Conservation (phyloP, 1,140 invertebrate genomes). For the Hestina assimilis region DNA sequence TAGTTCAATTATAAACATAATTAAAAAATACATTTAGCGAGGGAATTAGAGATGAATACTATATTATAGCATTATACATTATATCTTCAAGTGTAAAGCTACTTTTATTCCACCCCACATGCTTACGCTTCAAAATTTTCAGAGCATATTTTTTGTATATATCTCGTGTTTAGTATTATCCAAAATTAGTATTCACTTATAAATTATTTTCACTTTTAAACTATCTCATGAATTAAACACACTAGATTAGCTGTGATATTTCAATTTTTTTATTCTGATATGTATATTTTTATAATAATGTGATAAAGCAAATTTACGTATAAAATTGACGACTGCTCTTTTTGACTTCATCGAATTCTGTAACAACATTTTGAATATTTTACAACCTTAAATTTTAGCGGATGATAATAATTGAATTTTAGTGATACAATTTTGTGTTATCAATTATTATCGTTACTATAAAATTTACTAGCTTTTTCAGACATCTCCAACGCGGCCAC, state of each 20-base stretch:
- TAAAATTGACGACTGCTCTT: not conserved
- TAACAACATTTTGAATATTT: no score
- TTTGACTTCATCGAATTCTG: not conserved
- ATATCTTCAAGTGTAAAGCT: not conserved
- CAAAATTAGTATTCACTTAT: no score
- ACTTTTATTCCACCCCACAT: conserved; percentile 7
- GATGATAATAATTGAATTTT: no score
- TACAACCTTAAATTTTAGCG: no score
- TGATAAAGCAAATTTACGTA: not conserved
- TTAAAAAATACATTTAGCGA: not conserved
- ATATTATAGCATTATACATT: conserved; percentile 7
- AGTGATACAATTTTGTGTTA: no score
- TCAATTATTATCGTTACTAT: no score
- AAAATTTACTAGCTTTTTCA: no score
- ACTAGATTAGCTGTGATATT: not conserved
- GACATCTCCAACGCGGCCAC: no score
- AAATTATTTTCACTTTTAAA: not conserved
- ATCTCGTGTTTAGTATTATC: no score
- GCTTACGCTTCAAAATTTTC: conserved; percentile 20
- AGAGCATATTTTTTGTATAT: conserved; percentile 4
- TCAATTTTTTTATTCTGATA: not conserved
- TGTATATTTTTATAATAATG: not conserved
- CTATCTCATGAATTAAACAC: not conserved
- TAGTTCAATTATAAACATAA: no score
- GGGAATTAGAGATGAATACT: not conserved